A percentile compares a stretch with the other conserved stretches of the same genome.
These are phyloP conservation scores for Ferrisia virgata DNA, from an alignment of 2,888 invertebrate species.

Conservation along the genomic window DNA sequence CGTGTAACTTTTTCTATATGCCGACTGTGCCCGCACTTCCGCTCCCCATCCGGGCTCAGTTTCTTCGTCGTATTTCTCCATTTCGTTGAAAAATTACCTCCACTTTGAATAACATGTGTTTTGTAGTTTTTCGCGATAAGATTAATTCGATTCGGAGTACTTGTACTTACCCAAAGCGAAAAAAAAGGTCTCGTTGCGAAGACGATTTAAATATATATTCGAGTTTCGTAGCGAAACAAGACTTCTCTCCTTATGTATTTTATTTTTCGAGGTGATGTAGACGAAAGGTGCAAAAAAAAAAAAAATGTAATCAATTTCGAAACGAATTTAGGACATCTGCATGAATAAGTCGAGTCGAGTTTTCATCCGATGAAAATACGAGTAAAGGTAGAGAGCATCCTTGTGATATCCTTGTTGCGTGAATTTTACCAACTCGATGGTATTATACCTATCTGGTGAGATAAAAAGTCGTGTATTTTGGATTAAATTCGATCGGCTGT, in stretches of 20 bases:
- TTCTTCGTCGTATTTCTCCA: not conserved
- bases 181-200: not conserved
- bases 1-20: conserved; percentile 1
- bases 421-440: no score
- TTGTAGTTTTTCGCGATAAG: not conserved
- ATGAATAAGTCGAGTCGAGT: no score
- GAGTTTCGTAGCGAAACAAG: not conserved
- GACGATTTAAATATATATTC: conserved; percentile 9
- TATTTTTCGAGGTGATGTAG: not conserved
- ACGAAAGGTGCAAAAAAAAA: not conserved
- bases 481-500: no score
- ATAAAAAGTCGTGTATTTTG: no score
- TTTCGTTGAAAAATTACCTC: conserved; percentile 22
- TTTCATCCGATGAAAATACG: no score
- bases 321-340: not conserved
- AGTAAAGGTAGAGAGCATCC: no score
- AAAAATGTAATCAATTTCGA: not conserved
- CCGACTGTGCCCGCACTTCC: not conserved
- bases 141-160: conserved; percentile 14
- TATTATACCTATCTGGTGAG: no score
- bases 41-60: not conserved
- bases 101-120: not conserved
- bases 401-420: no score
- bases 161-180: not conserved
- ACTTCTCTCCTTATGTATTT: not conserved